Evolutionary conservation across 2,888 invertebrate genomes (phyloP), one percentile per base, ranked within the genome.

Genomic region (Chymomyza caudatula): DNA sequence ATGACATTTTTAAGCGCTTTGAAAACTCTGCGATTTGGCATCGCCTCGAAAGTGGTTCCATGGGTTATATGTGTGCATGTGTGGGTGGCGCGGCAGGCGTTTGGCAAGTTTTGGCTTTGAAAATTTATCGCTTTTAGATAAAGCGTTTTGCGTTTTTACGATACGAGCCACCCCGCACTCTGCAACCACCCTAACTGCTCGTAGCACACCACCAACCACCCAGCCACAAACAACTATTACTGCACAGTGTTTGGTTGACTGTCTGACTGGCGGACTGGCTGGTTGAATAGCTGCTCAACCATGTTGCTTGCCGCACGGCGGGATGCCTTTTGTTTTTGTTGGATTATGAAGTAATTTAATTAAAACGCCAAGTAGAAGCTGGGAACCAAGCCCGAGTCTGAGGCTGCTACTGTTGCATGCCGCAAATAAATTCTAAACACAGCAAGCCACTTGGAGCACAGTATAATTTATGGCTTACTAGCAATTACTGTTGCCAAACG

Each of bases 41-140:
- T n/a, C n/a, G 25, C 15, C 2, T 17, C 29, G 60, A 69, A 70
- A 69, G 69, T 22, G 0, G 37, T 22, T 8, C 20, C 3, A 3
- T 25, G 47, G 53, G 51, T 23, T 3, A 20, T 47, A 8, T 4
- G 52, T 47, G 56, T 8, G 60, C 20, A 42, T 61, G 44, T 8
- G 44, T 49, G 61, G 23, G 6, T 47, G 60, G 57, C 59, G 56
- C 63, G 64, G 60, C 53, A 60, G 71, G 59, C 47, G 65, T 63
- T 59, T 51, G 3, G 17, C 49, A 19, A 25, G 51, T 73, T 76
- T 69, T 68, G 73, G 65, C 74, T 77, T 84, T 76, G 65, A 65
- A 82, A 82, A 82, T 82, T 82, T 82, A 82, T 82, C 82, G 84
- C 82, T 82, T 82, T 82, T 72, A 82, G 82, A 82, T 82, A 82